Conservation (phyloP, 1,140 invertebrate species). For the Portunus trituberculatus region DNA sequence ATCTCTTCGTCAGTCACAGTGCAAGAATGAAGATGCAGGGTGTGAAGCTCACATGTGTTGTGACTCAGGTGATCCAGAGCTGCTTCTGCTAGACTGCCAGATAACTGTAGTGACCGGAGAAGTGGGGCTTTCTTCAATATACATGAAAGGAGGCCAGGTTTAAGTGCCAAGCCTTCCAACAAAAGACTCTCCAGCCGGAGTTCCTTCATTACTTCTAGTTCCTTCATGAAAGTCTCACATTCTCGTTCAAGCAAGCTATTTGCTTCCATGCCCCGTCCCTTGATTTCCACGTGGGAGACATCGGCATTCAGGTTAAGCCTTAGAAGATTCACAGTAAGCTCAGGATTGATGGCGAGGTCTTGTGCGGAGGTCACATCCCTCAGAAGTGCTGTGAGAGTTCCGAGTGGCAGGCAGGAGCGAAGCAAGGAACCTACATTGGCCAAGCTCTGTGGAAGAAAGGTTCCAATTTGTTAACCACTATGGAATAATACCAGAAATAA, state of each 20-base stretch:
- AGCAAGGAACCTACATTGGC: neutral
- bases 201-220: neutral
- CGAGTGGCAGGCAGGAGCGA: neutral
- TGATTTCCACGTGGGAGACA: neutral
- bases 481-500: neutral
- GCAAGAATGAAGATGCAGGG: slow-evolving; percentile 18
- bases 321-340: neutral
- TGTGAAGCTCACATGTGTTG: neutral
- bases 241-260: neutral
- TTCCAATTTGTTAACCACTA: neutral
- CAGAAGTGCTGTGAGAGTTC: neutral
- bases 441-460: neutral
- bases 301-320: neutral
- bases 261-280: neutral
- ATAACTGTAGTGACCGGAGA: neutral
- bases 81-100: neutral
- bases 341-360: neutral
- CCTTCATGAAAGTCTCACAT: neutral
- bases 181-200: slow-evolving; percentile 4
- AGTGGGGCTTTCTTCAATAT: neutral
- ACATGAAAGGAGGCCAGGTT: neutral
- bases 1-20: slow-evolving; percentile 4
- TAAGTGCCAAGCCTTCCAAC: neutral
- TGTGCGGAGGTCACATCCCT: neutral
- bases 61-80: neutral